A percentile compares a stretch with the other conserved stretches of the same genome.
Conservation (phyloP, 1,140 invertebrate genomes). For the Drosophila kikkawai region DNA sequence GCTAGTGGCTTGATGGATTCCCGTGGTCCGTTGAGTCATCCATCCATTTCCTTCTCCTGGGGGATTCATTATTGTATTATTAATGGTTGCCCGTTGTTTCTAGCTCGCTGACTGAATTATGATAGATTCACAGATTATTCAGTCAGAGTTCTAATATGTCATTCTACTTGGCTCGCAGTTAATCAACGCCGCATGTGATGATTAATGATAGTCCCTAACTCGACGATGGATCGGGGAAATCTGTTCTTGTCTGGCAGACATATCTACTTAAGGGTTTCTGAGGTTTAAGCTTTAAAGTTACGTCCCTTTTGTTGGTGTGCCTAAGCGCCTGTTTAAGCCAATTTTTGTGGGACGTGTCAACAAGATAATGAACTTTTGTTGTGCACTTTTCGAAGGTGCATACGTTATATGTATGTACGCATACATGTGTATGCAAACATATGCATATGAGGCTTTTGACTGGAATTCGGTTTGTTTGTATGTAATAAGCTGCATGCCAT, state of each 20-base stretch:
- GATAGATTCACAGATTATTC: constrained; percentile 60
- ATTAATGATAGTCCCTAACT: constrained; percentile 57
- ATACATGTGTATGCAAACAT: constrained; percentile 59
- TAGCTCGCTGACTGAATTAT: constrained; percentile 54
- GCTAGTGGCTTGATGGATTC: constrained; percentile 40
- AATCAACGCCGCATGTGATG: constrained; percentile 67
- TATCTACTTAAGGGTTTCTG: background rate
- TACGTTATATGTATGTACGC: background rate
- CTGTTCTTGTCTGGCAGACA: constrained; percentile 7
- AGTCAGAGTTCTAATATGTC: constrained; percentile 61
- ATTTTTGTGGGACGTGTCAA: constrained; percentile 74
- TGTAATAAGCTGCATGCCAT: constrained; percentile 51
- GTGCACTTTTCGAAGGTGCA: constrained; percentile 42
- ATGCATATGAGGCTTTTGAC: constrained; percentile 29
- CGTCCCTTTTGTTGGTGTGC: background rate
- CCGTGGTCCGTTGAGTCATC: constrained; percentile 10
- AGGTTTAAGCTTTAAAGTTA: constrained; percentile 9
- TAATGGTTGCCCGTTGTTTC: constrained; percentile 58
- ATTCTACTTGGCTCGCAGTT: constrained; percentile 44
- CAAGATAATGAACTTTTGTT: constrained; percentile 78
- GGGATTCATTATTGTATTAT: constrained; percentile 52
- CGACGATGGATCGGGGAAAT: constrained; percentile 5
- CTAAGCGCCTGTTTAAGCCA: constrained; percentile 30
- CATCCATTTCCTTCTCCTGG: constrained; percentile 16
- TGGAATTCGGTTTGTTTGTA: constrained; percentile 39